A percentile compares a stretch with the other conserved stretches of the same genome.
Evolutionary conservation across 2,797 vertebrate species (phyloP).

Genomic region (Hirundo rustica): DNA sequence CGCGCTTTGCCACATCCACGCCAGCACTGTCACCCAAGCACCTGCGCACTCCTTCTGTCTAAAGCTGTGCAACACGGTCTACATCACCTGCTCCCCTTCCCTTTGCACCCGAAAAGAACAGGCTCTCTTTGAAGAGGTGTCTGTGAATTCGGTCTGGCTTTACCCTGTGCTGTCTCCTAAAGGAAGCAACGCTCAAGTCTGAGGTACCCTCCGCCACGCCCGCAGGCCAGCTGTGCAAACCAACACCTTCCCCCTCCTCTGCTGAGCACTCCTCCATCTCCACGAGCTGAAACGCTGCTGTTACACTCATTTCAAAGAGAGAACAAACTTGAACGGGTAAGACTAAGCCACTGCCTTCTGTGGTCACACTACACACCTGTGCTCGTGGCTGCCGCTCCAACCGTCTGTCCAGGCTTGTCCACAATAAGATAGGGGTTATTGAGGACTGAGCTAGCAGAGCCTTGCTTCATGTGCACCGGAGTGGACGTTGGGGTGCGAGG

Average conservation of each 20-base stretch:
- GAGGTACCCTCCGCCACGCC: background rate
- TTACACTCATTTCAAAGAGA: background rate
- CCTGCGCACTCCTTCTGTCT: background rate
- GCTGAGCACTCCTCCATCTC: background rate
- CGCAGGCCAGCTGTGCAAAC: background rate
- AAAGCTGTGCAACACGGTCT: background rate
- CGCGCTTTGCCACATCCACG: background rate
- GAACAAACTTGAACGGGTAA: background rate
- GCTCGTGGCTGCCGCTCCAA: slow-evolving; percentile 80
- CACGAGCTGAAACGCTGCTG: background rate
- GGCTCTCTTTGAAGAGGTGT: background rate
- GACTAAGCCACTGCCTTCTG: background rate
- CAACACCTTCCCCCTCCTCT: background rate
- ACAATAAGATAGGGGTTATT: slow-evolving; percentile 89
- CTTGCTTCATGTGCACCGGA: slow-evolving; percentile 90
- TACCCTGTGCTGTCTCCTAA: background rate
- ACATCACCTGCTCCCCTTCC: background rate
- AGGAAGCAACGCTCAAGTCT: background rate
- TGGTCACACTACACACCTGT: slow-evolving; percentile 70
- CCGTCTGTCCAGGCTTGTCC: slow-evolving; percentile 90
- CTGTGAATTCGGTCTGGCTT: background rate
- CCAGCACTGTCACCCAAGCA: background rate
- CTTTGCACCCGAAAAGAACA: background rate
- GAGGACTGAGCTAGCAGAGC: slow-evolving; percentile 79
- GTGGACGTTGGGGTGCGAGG: slow-evolving; percentile 89